These are phyloP conservation scores for Coelinius sp. DNA, from an alignment of 2,888 invertebrate species.

Conservation along the genomic window DNA sequence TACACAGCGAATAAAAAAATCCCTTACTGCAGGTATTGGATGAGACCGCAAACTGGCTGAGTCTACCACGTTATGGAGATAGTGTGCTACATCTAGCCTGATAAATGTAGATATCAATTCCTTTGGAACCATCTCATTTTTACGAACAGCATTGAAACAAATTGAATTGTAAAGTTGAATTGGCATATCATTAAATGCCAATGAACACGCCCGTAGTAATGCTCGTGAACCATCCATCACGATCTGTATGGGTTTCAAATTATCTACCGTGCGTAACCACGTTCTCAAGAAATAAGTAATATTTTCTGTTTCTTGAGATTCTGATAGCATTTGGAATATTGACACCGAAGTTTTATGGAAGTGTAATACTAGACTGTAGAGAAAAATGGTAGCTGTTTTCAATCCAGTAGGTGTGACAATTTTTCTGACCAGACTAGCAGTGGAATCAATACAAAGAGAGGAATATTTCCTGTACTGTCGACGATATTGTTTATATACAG, in stretches of 20 bases:
- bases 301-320: not conserved
- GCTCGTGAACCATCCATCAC: not conserved
- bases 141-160: not conserved
- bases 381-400: slow-evolving; percentile 30
- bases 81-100: not conserved
- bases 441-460: slow-evolving; percentile 31
- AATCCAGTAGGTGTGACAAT: not conserved
- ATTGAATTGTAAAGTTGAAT: not conserved
- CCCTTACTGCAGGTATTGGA: not conserved
- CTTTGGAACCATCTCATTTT: not conserved
- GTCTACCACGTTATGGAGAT: not conserved
- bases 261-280: not conserved
- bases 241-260: not conserved
- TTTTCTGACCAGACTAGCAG: slow-evolving; percentile 22
- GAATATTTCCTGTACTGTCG: not conserved
- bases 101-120: not conserved
- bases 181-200: not conserved
- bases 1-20: slow-evolving; percentile 22
- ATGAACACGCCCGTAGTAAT: not conserved
- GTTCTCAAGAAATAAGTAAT: not conserved
- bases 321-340: not conserved
- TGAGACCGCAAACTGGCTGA: not conserved
- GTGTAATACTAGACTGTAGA: slow-evolving; percentile 25
- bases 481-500: slow-evolving; percentile 33
- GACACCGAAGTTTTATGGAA: slow-evolving; percentile 24